Evolutionary conservation across 2,797 vertebrate species (phyloP).

Genomic region (Percopsis omiscomaycus): DNA sequence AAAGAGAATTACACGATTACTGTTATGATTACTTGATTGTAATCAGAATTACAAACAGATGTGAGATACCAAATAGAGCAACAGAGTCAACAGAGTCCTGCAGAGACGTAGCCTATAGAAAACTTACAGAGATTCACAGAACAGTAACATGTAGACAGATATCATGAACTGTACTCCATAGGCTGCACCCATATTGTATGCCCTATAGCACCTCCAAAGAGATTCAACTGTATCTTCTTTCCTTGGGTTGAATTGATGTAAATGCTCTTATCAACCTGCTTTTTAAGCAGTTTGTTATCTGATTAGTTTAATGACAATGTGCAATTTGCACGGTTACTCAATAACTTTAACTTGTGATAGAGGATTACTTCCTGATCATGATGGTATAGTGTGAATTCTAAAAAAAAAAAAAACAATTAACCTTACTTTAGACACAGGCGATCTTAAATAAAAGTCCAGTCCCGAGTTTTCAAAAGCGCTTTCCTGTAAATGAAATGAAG

Average conservation of each 20-base stretch:
- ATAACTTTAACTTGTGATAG: constrained; percentile 21
- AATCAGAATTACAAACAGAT: neutral
- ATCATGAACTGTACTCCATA: constrained; percentile 37
- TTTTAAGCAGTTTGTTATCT: constrained; percentile 33
- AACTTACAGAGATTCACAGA: constrained; percentile 56
- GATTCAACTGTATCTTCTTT: neutral
- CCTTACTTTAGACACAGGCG: too few relatives aligned
- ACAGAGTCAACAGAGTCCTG: neutral
- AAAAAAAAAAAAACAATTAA: neutral
- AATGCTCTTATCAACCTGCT: neutral
- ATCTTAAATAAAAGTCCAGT: neutral
- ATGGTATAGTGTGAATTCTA: neutral
- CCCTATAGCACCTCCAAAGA: neutral
- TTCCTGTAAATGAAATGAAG: neutral
- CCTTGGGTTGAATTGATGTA: neutral
- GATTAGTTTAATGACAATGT: neutral
- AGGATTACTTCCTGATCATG: constrained; percentile 9
- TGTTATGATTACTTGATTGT: neutral
- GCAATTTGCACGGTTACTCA: constrained; percentile 30
- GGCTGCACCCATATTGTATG: constrained; percentile 45
- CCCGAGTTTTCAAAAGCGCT: too few relatives aligned
- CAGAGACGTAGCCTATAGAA: neutral
- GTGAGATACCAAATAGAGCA: neutral
- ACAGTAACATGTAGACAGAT: constrained; percentile 33
- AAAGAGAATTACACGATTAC: constrained; percentile 13